Percentiles rank a stretch among this genome's conserved stretches.
phyloP scores from a whole-genome alignment of 1,140 invertebrate genomes.

The Teleopsis dalmanni region DNA sequence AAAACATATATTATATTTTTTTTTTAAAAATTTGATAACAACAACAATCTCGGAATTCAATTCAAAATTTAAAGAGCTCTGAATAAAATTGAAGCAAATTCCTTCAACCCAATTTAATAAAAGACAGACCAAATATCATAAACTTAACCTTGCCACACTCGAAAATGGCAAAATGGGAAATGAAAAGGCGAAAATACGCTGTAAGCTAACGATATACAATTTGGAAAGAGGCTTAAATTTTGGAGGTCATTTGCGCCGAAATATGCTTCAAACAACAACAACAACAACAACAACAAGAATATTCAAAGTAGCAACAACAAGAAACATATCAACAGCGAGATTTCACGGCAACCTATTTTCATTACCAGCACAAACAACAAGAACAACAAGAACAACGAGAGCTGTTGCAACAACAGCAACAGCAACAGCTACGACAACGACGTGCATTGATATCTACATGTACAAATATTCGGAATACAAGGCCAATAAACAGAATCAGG shows the following conservation, averaged over 20 bases:
- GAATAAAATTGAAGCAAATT: too few species aligned
- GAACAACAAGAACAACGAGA: not conserved
- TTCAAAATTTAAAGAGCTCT: too few species aligned
- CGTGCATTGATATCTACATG: not conserved
- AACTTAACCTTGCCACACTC: too few species aligned
- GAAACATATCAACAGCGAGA: slow-evolving; percentile 7
- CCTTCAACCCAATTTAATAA: too few species aligned
- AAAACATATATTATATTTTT: too few species aligned
- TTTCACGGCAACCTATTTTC: slow-evolving; percentile 9
- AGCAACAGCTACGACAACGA: not conserved
- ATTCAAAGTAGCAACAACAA: slow-evolving; percentile 4
- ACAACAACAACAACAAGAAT: slow-evolving; percentile 4
- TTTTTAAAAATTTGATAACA: too few species aligned
- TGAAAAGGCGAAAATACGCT: too few species aligned
- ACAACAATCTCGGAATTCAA: too few species aligned
- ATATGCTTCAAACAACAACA: slow-evolving; percentile 2
- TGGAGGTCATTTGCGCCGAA: slow-evolving; percentile 7
- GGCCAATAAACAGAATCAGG: slow-evolving; percentile 3
- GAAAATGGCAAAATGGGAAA: too few species aligned
- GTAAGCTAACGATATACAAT: too few species aligned
- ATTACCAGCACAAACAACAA: slow-evolving; percentile 1
- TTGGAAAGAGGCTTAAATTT: too few species aligned
- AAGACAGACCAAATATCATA: too few species aligned
- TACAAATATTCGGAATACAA: not conserved
- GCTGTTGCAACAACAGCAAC: slow-evolving; percentile 4